Evolutionary conservation across 2,888 invertebrate genomes (phyloP).

Genomic region (Caenorhabditis sp.): DNA sequence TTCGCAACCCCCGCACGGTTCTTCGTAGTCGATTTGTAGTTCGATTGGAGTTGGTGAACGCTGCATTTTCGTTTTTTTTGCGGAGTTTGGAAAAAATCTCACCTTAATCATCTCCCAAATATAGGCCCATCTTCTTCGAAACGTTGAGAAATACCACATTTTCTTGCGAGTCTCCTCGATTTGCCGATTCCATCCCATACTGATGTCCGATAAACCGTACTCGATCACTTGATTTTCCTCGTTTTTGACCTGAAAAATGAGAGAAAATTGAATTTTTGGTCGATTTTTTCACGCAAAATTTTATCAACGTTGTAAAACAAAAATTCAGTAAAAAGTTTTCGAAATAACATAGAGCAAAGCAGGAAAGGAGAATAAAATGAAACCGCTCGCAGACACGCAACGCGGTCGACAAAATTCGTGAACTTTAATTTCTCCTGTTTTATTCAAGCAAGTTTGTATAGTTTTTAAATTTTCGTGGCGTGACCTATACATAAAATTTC

Average conservation of each 20-base stretch:
- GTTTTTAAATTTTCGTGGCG: no score
- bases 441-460: no score
- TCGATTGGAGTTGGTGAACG: conserved; percentile 47
- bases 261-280: not conserved
- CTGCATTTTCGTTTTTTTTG: conserved; percentile 10
- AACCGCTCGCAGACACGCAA: no score
- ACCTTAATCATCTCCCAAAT: conserved; percentile 68
- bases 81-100: no score
- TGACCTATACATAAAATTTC: no score
- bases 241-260: conserved; percentile 9
- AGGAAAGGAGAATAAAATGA: no score
- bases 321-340: not conserved
- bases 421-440: no score
- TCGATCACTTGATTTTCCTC: not conserved
- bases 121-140: conserved; percentile 61
- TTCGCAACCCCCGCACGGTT: conserved; percentile 63
- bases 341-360: no score
- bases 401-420: no score
- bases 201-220: conserved; percentile 50
- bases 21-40: conserved; percentile 49
- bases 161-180: conserved; percentile 64
- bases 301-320: no score
- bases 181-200: conserved; percentile 65
- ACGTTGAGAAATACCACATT: conserved; percentile 63
- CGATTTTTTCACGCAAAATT: not conserved